Evolutionary conservation across 2,113 vertebrate species (phyloP).

Genomic region (Leiothrix lutea): DNA sequence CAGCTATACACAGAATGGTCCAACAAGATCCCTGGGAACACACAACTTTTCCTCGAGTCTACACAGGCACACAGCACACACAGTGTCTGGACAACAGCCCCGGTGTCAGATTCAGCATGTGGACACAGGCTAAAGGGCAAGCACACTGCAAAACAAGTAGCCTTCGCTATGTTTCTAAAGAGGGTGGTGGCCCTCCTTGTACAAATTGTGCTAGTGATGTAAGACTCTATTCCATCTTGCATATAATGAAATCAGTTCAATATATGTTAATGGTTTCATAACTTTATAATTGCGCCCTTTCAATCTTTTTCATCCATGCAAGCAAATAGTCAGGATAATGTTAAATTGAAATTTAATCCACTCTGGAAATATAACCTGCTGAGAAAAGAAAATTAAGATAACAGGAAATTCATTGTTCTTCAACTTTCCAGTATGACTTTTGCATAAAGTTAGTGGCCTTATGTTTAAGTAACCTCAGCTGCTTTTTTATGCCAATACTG

Average conservation of each 20-base stretch:
- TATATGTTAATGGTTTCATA: not conserved
- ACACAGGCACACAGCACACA: not conserved
- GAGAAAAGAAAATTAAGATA: not conserved
- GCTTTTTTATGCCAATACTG: not conserved
- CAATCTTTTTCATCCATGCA: not conserved
- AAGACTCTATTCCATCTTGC: not conserved
- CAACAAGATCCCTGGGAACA: not conserved
- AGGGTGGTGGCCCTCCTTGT: not conserved
- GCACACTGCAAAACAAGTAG: not conserved
- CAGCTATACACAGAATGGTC: not conserved
- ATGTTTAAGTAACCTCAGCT: not conserved
- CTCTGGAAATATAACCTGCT: not conserved
- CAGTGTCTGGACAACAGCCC: not conserved
- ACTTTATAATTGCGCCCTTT: not conserved
- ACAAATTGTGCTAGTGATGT: not conserved
- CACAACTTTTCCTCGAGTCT: fast-evolving
- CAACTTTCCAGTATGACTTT: too few relatives aligned
- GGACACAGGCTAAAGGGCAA: not conserved
- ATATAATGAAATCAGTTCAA: not conserved
- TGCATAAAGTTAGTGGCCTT: too few relatives aligned
- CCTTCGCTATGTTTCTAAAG: not conserved
- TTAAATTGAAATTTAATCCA: not conserved
- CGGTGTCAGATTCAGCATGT: not conserved
- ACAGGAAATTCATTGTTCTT: too few relatives aligned
- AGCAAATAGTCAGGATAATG: not conserved